Evolutionary conservation across 2,797 vertebrate species (phyloP).

Genomic region (Danio jaintianensis): DNA sequence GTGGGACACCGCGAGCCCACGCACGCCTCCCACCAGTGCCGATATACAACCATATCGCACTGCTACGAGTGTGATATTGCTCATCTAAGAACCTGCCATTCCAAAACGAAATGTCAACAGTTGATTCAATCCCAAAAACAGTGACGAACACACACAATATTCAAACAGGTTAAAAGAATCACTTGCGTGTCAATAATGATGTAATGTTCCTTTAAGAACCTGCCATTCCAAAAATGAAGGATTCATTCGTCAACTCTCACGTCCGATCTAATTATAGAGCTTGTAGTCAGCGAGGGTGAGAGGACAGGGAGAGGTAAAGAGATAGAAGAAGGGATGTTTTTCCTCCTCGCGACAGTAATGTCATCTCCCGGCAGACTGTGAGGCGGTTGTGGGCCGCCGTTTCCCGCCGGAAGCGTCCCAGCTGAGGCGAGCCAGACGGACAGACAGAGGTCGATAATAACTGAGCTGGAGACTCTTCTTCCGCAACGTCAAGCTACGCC

Average conservation of each 20-base stretch:
- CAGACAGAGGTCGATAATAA: constrained; percentile 54
- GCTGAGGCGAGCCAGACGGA: constrained; percentile 39
- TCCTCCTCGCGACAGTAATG: constrained; percentile 54
- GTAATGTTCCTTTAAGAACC: constrained; percentile 40
- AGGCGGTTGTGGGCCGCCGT: constrained; percentile 18
- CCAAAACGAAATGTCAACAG: no score
- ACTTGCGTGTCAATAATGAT: no score
- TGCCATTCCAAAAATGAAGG: constrained; percentile 49
- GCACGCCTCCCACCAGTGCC: no score
- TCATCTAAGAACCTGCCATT: no score
- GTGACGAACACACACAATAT: no score
- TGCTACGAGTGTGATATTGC: no score
- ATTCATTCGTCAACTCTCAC: constrained; percentile 43
- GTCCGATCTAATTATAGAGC: constrained; percentile 58
- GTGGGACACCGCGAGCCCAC: no score
- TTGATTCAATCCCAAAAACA: no score
- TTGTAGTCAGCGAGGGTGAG: constrained; percentile 30
- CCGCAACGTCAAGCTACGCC: constrained; percentile 9
- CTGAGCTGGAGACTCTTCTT: constrained; percentile 37
- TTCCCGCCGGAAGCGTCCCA: constrained; percentile 35
- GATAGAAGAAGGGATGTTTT: constrained; percentile 42
- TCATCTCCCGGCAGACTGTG: constrained; percentile 47
- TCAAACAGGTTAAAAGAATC: no score
- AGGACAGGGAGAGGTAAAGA: constrained; percentile 43
- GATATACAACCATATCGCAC: no score